These are phyloP conservation scores for Sclerodermus sp. DNA, from an alignment of 2,888 invertebrate species.

Conservation along the genomic window DNA sequence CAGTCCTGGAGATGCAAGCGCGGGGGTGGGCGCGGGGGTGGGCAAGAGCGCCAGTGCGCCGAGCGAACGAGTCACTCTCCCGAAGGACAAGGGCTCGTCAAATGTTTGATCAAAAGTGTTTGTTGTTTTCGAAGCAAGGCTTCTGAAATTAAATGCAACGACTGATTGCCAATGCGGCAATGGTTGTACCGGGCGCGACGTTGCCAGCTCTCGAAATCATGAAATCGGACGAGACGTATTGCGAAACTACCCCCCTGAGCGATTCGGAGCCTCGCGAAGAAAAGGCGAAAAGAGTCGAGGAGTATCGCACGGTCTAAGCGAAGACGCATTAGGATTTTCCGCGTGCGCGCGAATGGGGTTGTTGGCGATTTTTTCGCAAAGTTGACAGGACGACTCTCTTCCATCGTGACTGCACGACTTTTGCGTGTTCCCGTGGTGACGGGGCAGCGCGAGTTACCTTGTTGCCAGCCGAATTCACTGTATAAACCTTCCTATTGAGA, in stretches of 20 bases:
- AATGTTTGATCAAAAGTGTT: conserved; percentile 55
- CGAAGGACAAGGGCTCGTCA: conserved; percentile 30
- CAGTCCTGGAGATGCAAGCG: too few species aligned
- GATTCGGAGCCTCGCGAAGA: too few species aligned
- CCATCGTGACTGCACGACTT: not conserved
- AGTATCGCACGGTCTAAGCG: too few species aligned
- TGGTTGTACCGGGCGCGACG: conserved; percentile 10
- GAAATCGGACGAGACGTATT: conserved; percentile 14
- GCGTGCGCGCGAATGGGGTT: too few species aligned
- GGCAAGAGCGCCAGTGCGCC: too few species aligned
- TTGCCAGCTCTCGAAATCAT: conserved; percentile 12
- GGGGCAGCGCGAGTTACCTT: conserved; percentile 2
- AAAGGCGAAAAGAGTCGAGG: too few species aligned
- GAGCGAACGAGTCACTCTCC: too few species aligned
- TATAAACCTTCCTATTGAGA: conserved; percentile 13
- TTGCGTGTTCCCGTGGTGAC: conserved; percentile 6
- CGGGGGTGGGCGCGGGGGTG: too few species aligned
- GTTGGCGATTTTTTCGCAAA: too few species aligned
- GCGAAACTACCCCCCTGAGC: too few species aligned
- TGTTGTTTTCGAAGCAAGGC: conserved; percentile 41
- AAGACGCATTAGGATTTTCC: too few species aligned
- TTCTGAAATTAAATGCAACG: conserved; percentile 50
- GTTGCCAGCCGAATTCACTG: conserved; percentile 17
- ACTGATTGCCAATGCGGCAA: conserved; percentile 32
- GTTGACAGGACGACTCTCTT: too few species aligned